Base-by-base conservation (phyloP, 2,113 vertebrate species). In the Podarcis muralis region DNA sequence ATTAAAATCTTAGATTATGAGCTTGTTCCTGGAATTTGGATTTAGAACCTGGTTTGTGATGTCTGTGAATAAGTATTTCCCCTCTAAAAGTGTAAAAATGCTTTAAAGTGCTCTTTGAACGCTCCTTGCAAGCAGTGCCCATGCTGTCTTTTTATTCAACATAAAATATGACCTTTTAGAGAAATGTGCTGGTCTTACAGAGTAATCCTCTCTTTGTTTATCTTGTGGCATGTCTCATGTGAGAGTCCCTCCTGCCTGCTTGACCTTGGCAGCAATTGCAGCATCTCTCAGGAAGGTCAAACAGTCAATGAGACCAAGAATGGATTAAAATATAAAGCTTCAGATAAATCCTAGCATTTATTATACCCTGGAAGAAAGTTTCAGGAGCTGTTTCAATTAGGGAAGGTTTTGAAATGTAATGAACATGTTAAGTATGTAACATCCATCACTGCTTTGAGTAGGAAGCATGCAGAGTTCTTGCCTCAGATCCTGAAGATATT, bases 1-100 rank as follows among this genome's bases (percentile, higher is more conserved):
- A 89, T 85, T 87, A 91, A 94, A 97, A 94, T 94, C 89, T 92
- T 90, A 90, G 89, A 89, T 89, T 91, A 90, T 91, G 30, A 89
- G 88, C 81, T 85, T 82, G 13, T 84, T 91, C 71, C 84, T 87
- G 87, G 88, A 77, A 91, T 92, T 88, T 83, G 71, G 79, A 89
- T 87, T 92, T 68, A 89, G 86, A 87, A 69, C 30, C 83, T 83
- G 86, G 89, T 95, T 93, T 84, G 88, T 0, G 0, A 88, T 89
- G 69, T n/a, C 87, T 84, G 81, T 40, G 69, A 94, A 53, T 40
- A 86, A 90, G 65, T 80, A 88, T 86, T 90, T 91, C 80, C 87
- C 57, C 27, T 3, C 43, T 25, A 81, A 92, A 79, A 83, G 6
- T 3, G 88, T 72, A 90, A 88, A 94, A 93, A 91, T 2, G 1